phyloP scores from a whole-genome alignment of 2,797 vertebrate genomes.

The Paramormyrops hopkinsi region DNA sequence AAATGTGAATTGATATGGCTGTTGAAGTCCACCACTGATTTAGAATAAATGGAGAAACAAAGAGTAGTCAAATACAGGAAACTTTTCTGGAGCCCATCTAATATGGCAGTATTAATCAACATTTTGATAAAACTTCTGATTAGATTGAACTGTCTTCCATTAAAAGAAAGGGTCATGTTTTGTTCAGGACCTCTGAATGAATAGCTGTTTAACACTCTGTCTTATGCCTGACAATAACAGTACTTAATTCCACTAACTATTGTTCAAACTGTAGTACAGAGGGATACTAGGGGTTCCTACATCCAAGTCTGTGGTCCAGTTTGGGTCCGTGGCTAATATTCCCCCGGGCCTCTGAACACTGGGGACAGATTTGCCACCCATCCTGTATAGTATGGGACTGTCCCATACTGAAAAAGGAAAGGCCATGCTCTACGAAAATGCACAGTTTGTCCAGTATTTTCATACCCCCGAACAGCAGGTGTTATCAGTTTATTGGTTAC shows the following conservation, averaged over 20 bases:
- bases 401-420: background rate
- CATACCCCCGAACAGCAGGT: background rate
- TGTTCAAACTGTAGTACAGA: background rate
- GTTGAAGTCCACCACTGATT: background rate
- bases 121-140: background rate
- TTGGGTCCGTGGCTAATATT: background rate
- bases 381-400: background rate
- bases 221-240: background rate
- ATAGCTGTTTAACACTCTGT: background rate
- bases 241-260: background rate
- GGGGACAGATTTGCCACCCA: background rate
- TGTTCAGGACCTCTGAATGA: background rate
- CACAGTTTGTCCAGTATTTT: background rate
- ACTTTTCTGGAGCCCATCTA: background rate
- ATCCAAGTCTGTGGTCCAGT: background rate
- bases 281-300: background rate
- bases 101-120: background rate
- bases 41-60: background rate
- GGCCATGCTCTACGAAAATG: background rate
- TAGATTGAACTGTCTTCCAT: background rate
- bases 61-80: background rate
- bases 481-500: background rate
- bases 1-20: background rate
- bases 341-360: background rate
- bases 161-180: background rate